Conservation (phyloP, 2,113 vertebrate species). For the Girardinichthys multiradiatus region DNA sequence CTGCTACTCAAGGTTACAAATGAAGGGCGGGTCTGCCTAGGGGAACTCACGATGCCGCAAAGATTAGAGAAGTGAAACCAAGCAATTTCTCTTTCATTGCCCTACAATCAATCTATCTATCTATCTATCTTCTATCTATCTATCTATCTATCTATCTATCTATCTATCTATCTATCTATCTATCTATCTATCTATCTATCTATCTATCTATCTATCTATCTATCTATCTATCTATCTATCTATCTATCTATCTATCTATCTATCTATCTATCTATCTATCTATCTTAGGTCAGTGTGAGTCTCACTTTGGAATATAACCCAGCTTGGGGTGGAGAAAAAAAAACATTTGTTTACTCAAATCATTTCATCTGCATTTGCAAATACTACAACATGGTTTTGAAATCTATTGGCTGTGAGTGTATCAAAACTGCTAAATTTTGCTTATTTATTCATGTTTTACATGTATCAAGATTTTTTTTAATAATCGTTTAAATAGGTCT, state of each 20-base stretch:
- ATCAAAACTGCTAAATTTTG: neutral
- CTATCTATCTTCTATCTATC: neutral
- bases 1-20: conserved; percentile 39
- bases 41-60: conserved; percentile 13
- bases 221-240: conserved; percentile 2
- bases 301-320: neutral
- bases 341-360: conserved; percentile 58
- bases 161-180: neutral
- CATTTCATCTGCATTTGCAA: conserved; percentile 27
- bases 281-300: neutral
- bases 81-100: neutral
- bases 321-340: neutral
- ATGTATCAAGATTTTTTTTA: neutral
- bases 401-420: neutral
- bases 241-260: neutral
- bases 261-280: too few species aligned
- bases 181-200: neutral
- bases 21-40: conserved; percentile 52
- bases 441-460: neutral
- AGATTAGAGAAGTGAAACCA: conserved; percentile 7
- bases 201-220: neutral
- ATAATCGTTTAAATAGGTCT: too few species aligned
- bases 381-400: neutral
- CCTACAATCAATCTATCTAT: too few species aligned
- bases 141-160: conserved; percentile 6